These are phyloP conservation scores for Sesia apiformis DNA, from an alignment of 2,888 invertebrate species.

Conservation along the genomic window DNA sequence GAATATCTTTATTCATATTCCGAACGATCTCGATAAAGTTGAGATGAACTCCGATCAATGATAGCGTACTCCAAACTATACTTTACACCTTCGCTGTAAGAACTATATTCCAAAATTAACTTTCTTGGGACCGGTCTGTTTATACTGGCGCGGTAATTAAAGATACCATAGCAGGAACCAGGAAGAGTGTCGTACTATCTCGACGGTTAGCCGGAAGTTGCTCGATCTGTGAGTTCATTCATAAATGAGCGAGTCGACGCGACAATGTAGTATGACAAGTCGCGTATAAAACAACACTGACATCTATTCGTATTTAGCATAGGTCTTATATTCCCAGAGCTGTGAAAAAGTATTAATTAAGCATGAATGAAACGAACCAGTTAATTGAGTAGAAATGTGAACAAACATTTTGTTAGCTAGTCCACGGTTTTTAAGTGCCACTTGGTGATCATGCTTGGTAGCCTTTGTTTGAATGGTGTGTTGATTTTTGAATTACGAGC, in stretches of 20 bases:
- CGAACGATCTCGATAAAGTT: conserved; percentile 63
- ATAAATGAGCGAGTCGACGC: conserved; percentile 57
- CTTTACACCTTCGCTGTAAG: conserved; percentile 33
- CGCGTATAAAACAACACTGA: conserved; percentile 33
- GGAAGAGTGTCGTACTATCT: conserved; percentile 75
- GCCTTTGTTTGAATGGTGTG: too few relatives aligned
- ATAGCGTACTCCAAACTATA: conserved; percentile 23
- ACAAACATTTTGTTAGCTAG: conserved; percentile 54
- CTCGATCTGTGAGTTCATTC: conserved; percentile 73
- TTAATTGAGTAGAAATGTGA: conserved; percentile 66
- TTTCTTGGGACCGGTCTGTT: conserved; percentile 35
- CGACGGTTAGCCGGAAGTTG: conserved; percentile 72
- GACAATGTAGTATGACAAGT: conserved; percentile 63
- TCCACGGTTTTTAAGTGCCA: neutral
- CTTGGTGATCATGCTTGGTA: too few relatives aligned
- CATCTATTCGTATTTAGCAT: conserved; percentile 35
- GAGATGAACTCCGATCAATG: conserved; percentile 51
- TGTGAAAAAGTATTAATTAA: conserved; percentile 44
- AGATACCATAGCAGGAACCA: conserved; percentile 73
- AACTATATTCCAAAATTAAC: conserved; percentile 18
- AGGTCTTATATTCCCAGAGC: conserved; percentile 36
- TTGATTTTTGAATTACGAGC: too few relatives aligned
- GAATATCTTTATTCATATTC: conserved; percentile 71
- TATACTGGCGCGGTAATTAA: conserved; percentile 64
- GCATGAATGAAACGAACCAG: conserved; percentile 65